Evolutionary conservation across 2,888 invertebrate species (phyloP).

Genomic region (Synanthedon myopaeformis): DNA sequence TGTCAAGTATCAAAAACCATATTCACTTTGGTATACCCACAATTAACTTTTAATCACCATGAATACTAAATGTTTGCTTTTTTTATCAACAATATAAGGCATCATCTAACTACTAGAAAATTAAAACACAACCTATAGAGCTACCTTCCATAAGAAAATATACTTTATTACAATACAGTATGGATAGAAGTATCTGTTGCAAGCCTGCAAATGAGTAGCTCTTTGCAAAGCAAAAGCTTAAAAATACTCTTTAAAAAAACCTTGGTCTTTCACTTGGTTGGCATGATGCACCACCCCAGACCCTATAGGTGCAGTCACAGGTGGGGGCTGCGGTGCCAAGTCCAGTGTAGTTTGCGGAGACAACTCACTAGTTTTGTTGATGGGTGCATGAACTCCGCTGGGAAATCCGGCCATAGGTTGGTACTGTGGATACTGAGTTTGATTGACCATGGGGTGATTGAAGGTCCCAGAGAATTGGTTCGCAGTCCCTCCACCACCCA

Average conservation of each 20-base stretch:
- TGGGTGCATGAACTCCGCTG: conserved; percentile 51
- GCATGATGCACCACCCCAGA: conserved; percentile 56
- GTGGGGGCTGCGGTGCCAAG: conserved; percentile 40
- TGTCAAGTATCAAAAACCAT: no score
- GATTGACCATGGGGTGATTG: conserved; percentile 78
- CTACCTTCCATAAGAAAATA: no score
- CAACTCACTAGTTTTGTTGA: conserved; percentile 69
- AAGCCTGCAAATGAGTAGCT: conserved; percentile 43
- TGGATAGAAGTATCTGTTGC: background rate
- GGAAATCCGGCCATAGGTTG: conserved; percentile 68
- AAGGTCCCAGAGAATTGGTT: conserved; percentile 74
- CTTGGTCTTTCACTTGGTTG: conserved; percentile 71
- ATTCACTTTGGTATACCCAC: no score
- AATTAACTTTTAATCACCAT: no score
- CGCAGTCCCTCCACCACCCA: conserved; percentile 71
- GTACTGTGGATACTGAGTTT: conserved; percentile 58
- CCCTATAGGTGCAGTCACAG: conserved; percentile 52
- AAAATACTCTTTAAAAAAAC: conserved; percentile 41
- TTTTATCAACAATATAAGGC: no score
- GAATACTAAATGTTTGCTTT: no score
- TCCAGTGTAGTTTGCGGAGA: conserved; percentile 58
- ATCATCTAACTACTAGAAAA: no score
- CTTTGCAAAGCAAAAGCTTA: conserved; percentile 42
- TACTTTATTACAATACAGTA: no score
- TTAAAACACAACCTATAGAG: no score